Percentiles rank a stretch among this genome's conserved stretches.
Evolutionary conservation across 2,113 vertebrate genomes (phyloP).

Genomic region (Lophotis ruficrista): DNA sequence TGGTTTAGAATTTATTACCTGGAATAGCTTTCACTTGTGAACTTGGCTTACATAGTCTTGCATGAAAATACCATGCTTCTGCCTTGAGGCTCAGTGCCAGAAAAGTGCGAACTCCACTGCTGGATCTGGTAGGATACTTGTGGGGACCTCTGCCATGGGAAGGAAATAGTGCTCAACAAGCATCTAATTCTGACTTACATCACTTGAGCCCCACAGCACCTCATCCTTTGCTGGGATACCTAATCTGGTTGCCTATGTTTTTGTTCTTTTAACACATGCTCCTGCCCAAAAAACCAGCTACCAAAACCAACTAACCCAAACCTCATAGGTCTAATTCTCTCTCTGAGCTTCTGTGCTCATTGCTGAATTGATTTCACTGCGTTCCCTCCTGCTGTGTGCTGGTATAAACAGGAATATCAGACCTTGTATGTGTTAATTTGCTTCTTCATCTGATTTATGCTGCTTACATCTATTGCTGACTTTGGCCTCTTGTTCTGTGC

Average conservation of each 20-base stretch:
- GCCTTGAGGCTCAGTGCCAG: neutral
- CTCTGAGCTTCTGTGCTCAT: neutral
- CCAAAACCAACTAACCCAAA: neutral
- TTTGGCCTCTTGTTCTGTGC: slow-evolving; percentile 12
- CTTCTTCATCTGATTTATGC: slow-evolving; percentile 25
- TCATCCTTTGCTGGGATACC: neutral
- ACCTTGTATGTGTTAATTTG: neutral
- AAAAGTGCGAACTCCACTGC: neutral
- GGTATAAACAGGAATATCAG: neutral
- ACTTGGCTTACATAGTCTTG: neutral
- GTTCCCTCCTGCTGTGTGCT: neutral
- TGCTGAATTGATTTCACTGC: neutral
- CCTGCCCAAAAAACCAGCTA: rapidly evolving
- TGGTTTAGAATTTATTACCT: neutral
- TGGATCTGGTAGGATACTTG: neutral
- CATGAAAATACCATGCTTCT: neutral
- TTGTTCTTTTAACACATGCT: neutral
- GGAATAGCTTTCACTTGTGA: neutral
- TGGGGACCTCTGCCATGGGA: neutral
- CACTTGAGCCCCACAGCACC: neutral
- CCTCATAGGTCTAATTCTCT: neutral
- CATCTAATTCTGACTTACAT: neutral
- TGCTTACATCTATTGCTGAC: neutral
- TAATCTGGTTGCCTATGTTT: neutral
- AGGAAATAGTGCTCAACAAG: neutral